Conservation (phyloP, 2,888 invertebrate species). For the Bombylius discolor region DNA sequence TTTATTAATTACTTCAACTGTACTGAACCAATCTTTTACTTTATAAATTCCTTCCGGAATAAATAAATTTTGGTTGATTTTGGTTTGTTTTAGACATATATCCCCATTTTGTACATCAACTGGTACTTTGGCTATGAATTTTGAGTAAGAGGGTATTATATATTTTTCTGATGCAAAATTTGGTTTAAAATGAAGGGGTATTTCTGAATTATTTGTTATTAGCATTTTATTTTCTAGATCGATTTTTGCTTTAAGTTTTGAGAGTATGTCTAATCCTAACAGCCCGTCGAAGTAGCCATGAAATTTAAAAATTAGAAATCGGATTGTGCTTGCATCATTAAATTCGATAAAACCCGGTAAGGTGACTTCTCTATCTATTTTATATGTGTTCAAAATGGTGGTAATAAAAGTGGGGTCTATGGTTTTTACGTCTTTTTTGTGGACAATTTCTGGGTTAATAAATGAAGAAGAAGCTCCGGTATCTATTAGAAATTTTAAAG, state of each 20-base stretch:
- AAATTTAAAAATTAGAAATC: constrained; percentile 10
- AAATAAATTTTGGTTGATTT: too few relatives aligned
- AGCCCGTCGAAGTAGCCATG: constrained; percentile 12
- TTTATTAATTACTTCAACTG: too few relatives aligned
- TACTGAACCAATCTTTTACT: too few relatives aligned
- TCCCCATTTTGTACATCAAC: too few relatives aligned
- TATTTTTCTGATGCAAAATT: constrained; percentile 4
- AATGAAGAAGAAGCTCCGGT: constrained; percentile 11
- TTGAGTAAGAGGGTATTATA: too few relatives aligned
- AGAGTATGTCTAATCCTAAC: constrained; percentile 2
- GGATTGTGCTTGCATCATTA: constrained; percentile 3
- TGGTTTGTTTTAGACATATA: too few relatives aligned
- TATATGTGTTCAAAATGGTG: constrained; percentile 4
- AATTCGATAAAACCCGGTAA: constrained; percentile 7
- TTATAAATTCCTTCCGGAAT: too few relatives aligned
- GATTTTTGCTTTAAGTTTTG: constrained; percentile 5
- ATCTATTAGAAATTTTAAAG: too few relatives aligned
- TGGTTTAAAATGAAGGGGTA: constrained; percentile 3
- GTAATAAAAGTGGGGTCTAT: constrained; percentile 1
- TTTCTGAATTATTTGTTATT: not conserved
- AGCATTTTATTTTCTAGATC: not conserved
- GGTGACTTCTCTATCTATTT: constrained; percentile 4
- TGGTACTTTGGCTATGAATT: too few relatives aligned
- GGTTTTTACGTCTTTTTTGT: not conserved
- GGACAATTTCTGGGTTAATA: constrained; percentile 9